Evolutionary conservation across 1,140 invertebrate species (phyloP).

Genomic region (Eurytemora carolleeae): DNA sequence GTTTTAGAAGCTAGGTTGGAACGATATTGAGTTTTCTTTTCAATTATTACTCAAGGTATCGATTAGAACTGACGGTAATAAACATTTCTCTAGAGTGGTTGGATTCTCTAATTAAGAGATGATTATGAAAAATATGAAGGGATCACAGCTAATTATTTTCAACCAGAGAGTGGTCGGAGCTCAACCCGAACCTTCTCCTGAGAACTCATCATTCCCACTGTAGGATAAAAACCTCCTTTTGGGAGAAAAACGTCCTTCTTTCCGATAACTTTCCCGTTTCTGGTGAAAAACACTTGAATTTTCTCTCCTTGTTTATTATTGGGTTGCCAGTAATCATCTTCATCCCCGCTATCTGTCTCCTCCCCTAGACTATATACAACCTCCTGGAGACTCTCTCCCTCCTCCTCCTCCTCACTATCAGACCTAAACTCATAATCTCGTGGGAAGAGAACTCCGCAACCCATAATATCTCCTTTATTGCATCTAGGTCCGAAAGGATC

Average conservation of each 20-base stretch:
- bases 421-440: constrained; percentile 26
- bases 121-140: no score
- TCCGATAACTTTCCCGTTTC: constrained; percentile 35
- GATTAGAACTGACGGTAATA: no score
- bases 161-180: constrained; percentile 34
- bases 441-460: constrained; percentile 37
- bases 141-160: no score
- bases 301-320: not conserved
- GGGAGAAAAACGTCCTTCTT: constrained; percentile 31
- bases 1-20: no score
- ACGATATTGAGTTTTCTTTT: no score
- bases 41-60: no score
- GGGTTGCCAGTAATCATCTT: constrained; percentile 27
- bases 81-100: no score
- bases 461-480: constrained; percentile 36
- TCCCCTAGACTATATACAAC: no score
- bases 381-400: constrained; percentile 13
- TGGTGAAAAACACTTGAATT: not conserved
- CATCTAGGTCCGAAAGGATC: constrained; percentile 36
- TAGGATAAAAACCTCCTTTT: constrained; percentile 36
- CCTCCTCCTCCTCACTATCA: constrained; percentile 4
- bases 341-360: constrained; percentile 20
- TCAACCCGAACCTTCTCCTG: constrained; percentile 35
- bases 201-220: constrained; percentile 35
- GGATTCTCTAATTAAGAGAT: no score